These are phyloP conservation scores for Hyposoter dolosus DNA, from an alignment of 2,888 invertebrate genomes.

Conservation along the genomic window DNA sequence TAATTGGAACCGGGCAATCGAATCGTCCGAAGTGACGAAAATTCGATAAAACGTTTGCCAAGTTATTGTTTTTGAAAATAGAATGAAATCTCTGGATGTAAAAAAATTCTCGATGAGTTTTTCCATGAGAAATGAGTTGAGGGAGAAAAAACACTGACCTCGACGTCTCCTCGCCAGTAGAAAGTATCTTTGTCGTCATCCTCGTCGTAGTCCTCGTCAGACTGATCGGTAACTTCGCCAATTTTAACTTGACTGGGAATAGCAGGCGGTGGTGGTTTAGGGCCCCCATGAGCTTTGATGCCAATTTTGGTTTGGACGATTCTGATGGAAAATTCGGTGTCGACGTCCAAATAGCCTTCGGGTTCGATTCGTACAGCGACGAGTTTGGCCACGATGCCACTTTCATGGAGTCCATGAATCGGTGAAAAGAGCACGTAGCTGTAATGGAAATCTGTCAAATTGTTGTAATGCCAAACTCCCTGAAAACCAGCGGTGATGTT, in stretches of 20 bases:
- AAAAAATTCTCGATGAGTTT: neutral
- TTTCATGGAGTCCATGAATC: slow-evolving; percentile 91
- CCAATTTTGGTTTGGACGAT: slow-evolving; percentile 89
- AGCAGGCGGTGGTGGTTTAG: slow-evolving; percentile 77
- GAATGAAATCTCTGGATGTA: neutral
- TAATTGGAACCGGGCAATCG: too few species aligned
- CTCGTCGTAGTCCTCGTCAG: slow-evolving; percentile 77
- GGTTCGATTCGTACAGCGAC: slow-evolving; percentile 86
- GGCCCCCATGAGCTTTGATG: slow-evolving; percentile 75
- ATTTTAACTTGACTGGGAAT: slow-evolving; percentile 74
- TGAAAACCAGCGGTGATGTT: slow-evolving; percentile 91
- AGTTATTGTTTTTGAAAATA: neutral
- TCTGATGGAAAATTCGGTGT: slow-evolving; percentile 89
- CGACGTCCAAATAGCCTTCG: slow-evolving; percentile 83
- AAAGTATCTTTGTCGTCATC: slow-evolving; percentile 85
- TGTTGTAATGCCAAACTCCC: slow-evolving; percentile 91
- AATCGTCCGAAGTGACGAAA: too few species aligned
- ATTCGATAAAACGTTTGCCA: neutral
- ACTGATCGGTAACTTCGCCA: slow-evolving; percentile 40
- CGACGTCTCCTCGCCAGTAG: slow-evolving; percentile 86
- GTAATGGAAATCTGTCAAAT: slow-evolving; percentile 91
- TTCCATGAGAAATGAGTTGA: neutral
- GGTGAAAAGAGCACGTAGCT: slow-evolving; percentile 92
- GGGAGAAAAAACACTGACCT: slow-evolving; percentile 82
- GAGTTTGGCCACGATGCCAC: slow-evolving; percentile 91